A percentile compares a stretch with the other conserved stretches of the same genome.
phyloP scores from a whole-genome alignment of 2,888 invertebrate genomes.

The Perithous albicinctus region DNA sequence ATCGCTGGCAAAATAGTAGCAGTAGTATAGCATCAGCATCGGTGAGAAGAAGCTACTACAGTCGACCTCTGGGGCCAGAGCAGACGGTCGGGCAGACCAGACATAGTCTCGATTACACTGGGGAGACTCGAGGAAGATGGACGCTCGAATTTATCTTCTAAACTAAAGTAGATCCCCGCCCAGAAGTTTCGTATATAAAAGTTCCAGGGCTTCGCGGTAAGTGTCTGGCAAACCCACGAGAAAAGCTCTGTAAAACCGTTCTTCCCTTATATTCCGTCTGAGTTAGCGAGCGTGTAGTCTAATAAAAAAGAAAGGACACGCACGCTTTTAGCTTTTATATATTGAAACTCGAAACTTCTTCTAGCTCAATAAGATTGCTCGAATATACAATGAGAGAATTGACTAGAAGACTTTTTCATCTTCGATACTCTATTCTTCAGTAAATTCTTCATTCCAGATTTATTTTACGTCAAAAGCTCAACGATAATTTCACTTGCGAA shows the following conservation, averaged over 20 bases:
- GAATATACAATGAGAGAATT: not conserved
- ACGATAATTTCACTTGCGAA: not conserved
- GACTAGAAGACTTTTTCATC: not conserved
- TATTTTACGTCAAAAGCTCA: not conserved
- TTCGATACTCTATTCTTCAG: not conserved
- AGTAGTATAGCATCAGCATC: not conserved
- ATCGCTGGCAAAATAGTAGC: constrained; percentile 16
- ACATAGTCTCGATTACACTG: constrained; percentile 53
- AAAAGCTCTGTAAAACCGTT: constrained; percentile 50
- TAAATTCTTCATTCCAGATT: not conserved
- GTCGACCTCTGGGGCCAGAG: constrained; percentile 26
- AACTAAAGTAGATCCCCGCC: constrained; percentile 60
- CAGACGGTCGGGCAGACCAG: constrained; percentile 49
- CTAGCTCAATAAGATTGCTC: constrained; percentile 20
- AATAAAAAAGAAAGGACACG: constrained; percentile 3
- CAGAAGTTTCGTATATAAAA: constrained; percentile 67
- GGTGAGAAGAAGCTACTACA: not conserved
- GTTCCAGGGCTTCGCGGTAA: constrained; percentile 43
- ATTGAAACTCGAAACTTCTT: constrained; percentile 10
- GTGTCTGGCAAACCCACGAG: constrained; percentile 20
- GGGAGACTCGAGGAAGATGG: constrained; percentile 60
- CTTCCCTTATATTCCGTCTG: not conserved
- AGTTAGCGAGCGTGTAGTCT: constrained; percentile 2
- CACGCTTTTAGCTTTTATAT: not conserved
- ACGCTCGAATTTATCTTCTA: constrained; percentile 69